Base-by-base conservation (phyloP, 2,888 invertebrate species). In the Lasius fuliginosus region DNA sequence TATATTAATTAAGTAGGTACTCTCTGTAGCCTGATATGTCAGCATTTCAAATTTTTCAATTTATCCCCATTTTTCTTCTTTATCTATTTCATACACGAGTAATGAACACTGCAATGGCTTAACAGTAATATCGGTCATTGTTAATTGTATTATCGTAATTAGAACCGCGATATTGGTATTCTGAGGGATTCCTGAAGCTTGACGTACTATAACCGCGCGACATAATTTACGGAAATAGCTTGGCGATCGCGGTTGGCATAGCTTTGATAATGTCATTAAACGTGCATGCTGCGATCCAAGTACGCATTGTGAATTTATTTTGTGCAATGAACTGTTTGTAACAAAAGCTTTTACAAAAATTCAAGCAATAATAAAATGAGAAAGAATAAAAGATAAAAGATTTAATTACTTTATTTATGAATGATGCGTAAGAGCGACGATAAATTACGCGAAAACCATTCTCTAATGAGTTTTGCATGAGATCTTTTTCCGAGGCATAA, bases 91-190 rank as follows among this genome's bases (percentile, higher is more conserved):
- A 88, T 69, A 49, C 68, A 86, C 68, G 64, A 82, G 67, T 71
- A 30, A 40, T 46, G 69, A 67, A 65, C 69, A 42, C 18, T 23
- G 67, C 12, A 75, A 53, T 77, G 79, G 90, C 85, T 92, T 91
- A 92, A 93, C 92, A 91, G 90, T 91, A 90, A 93, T 93, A 93
- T 93, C 89, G 92, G 90, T 90, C 86, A 83, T 88, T 90, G 91
- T 90, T 92, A 91, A 92, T 88, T 90, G 87, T 88, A 87, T 87
- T 76, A 65, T 85, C 85, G 90, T 92, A 92, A 92, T 92, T 90
- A 92, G 90, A 90, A 89, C 86, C 82, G 83, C 73, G 85, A 90
- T 90, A 91, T 92, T 90, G 92, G 92, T 88, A 91, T 92, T 92
- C 90, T 83, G 89, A 90, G 90, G 87, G 90, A 89, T 91, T 90